Evolutionary conservation across 2,888 invertebrate species (phyloP).

Genomic region (Acanthosepion pharaonis): DNA sequence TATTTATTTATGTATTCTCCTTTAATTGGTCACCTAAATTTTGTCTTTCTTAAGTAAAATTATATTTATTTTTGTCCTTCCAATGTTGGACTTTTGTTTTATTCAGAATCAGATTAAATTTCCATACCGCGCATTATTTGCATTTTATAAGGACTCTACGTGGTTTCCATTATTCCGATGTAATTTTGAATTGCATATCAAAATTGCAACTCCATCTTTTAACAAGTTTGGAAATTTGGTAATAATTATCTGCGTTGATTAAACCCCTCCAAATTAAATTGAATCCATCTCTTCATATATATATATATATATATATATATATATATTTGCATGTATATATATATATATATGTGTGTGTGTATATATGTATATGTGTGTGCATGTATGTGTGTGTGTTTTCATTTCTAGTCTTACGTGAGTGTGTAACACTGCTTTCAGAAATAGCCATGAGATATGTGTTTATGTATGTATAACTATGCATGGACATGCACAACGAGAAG

Average conservation of each 20-base stretch:
- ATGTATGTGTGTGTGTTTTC: neutral
- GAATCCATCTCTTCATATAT: neutral
- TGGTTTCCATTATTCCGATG: neutral
- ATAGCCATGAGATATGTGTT: neutral
- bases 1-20: neutral
- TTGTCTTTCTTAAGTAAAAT: neutral
- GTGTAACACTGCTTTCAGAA: neutral
- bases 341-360: neutral
- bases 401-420: neutral
- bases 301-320: neutral
- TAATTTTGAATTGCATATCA: neutral
- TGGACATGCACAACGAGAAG: neutral
- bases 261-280: neutral
- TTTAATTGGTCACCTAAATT: neutral
- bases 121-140: neutral
- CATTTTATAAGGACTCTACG: neutral
- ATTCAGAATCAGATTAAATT: neutral
- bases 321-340: too few species aligned
- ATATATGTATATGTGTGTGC: neutral
- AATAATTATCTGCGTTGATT: neutral
- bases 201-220: neutral
- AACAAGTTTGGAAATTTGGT: neutral
- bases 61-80: neutral
- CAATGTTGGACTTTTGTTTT: slow-evolving; percentile 13
- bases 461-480: neutral